Evolutionary conservation across 2,797 vertebrate species (phyloP).

Genomic region (Melanotaenia parkinsoni): DNA sequence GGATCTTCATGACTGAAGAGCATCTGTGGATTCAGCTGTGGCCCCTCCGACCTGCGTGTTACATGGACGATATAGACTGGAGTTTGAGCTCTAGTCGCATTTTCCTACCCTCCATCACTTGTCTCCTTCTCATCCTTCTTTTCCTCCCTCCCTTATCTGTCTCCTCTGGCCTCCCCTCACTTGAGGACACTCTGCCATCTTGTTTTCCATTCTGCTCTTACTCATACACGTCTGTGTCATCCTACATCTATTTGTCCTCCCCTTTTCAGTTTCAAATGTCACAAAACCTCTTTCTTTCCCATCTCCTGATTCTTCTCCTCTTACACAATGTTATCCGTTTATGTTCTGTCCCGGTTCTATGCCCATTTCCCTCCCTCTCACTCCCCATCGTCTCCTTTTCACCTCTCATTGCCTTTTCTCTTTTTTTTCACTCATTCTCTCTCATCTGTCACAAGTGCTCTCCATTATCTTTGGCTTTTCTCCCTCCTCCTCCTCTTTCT

Average conservation of each 20-base stretch:
- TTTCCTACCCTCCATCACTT: conserved; percentile 57
- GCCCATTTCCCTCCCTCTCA: conserved; percentile 4
- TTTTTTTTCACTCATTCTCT: conserved; percentile 29
- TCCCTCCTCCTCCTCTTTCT: conserved; percentile 14
- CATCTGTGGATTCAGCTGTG: conserved; percentile 85
- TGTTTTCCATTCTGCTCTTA: conserved; percentile 19
- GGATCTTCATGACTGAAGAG: conserved; percentile 68
- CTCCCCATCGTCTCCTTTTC: conserved; percentile 6
- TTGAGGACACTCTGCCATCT: conserved; percentile 1
- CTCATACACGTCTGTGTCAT: conserved; percentile 23
- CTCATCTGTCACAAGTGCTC: conserved; percentile 1
- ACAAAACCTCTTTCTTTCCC: conserved; percentile 15
- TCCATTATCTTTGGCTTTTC: not conserved
- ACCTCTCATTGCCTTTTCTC: not conserved
- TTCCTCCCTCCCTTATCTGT: conserved; percentile 15
- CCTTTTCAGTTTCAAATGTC: conserved; percentile 36
- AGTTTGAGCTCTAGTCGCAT: conserved; percentile 46
- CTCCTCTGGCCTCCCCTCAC: conserved; percentile 2
- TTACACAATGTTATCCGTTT: conserved; percentile 33
- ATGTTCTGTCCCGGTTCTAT: not conserved
- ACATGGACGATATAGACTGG: conserved; percentile 40
- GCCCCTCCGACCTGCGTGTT: conserved; percentile 71
- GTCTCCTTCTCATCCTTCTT: conserved; percentile 45
- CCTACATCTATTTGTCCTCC: conserved; percentile 30
- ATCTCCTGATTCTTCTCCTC: conserved; percentile 26